Conservation (phyloP, 2,888 invertebrate species). For the Tuta absoluta region DNA sequence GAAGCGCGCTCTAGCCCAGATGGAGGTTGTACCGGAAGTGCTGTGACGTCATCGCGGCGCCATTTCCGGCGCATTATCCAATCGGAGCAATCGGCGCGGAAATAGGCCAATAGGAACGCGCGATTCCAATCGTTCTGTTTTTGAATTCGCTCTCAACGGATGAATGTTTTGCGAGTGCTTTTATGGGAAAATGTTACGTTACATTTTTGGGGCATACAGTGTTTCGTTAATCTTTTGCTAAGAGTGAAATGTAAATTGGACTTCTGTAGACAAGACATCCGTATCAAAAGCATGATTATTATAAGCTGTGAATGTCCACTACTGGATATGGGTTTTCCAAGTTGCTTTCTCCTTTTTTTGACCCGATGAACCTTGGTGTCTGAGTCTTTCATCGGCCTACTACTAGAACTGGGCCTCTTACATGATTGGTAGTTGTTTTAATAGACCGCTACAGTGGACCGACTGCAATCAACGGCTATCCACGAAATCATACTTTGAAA, state of each 20-base stretch:
- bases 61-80: constrained; percentile 68
- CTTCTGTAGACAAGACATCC: not conserved
- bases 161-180: not conserved
- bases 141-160: not conserved
- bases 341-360: no score
- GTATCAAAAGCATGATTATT: no score
- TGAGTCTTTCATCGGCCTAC: no score
- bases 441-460: no score
- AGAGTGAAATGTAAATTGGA: not conserved
- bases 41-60: constrained; percentile 61
- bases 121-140: constrained; percentile 20
- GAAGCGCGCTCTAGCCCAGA: constrained; percentile 10
- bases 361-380: no score
- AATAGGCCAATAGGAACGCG: constrained; percentile 29
- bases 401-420: no score
- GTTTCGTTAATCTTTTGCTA: not conserved
- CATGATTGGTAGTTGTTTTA: no score
- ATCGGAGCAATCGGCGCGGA: constrained; percentile 60
- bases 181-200: not conserved
- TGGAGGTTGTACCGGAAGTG: constrained; percentile 42
- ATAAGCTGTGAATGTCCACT: no score
- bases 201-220: not conserved
- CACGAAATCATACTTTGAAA: no score
- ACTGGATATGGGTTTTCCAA: no score
- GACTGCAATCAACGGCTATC: no score